Conservation (phyloP, 2,113 vertebrate species). For the Vidua chalybeata region DNA sequence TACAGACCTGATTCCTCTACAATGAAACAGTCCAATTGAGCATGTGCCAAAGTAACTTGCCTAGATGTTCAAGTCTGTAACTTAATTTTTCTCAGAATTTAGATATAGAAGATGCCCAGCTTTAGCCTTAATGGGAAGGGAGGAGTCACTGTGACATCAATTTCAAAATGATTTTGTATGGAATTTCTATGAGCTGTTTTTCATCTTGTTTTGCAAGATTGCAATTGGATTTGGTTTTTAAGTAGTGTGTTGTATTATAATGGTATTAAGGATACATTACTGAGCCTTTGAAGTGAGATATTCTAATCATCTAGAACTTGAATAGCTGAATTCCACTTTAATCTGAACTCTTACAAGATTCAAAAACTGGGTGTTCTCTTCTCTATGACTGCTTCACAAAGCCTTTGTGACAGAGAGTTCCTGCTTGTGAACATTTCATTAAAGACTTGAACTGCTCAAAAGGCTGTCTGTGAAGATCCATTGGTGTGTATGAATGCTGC, state of each 20-base stretch:
- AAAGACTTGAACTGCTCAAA: background rate
- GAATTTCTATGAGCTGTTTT: background rate
- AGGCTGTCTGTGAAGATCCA: background rate
- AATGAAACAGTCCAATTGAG: background rate
- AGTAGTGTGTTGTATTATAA: background rate
- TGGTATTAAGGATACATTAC: background rate
- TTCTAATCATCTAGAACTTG: background rate
- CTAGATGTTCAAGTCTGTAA: background rate
- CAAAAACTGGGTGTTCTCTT: background rate
- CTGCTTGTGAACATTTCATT: background rate
- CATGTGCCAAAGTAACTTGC: background rate
- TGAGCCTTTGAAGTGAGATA: background rate
- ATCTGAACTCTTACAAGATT: background rate
- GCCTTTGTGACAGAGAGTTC: background rate
- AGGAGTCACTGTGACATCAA: background rate
- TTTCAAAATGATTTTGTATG: background rate
- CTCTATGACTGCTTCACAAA: background rate
- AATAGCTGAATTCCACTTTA: background rate
- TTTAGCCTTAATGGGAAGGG: background rate
- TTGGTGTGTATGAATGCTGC: background rate
- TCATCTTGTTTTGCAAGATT: background rate
- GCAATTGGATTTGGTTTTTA: background rate
- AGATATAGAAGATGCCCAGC: rapidly evolving
- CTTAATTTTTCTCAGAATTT: background rate
- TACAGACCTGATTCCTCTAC: background rate